Conservation (phyloP, 2,797 vertebrate species). For the Gymnothorax reevesii region DNA sequence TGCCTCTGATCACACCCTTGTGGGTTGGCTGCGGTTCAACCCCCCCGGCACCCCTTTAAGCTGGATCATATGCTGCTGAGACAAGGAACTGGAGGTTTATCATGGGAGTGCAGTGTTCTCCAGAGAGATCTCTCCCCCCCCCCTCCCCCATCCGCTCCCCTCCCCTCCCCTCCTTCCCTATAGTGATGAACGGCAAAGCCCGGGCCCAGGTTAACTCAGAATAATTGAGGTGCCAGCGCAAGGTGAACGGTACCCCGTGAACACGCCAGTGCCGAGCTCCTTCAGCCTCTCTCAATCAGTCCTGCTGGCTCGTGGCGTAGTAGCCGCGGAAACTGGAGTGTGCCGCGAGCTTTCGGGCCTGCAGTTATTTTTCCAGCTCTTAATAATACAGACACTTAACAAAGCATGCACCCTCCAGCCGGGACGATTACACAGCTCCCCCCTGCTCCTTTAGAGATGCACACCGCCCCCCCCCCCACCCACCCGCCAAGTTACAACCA, state of each 20-base stretch:
- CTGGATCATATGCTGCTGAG: constrained; percentile 69
- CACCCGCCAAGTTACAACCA: too few species aligned
- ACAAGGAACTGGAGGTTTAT: neutral
- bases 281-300: constrained; percentile 36
- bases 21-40: constrained; percentile 72
- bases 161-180: constrained; percentile 39
- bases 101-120: neutral
- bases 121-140: constrained; percentile 44
- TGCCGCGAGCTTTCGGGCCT: neutral
- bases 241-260: constrained; percentile 55
- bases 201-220: constrained; percentile 62
- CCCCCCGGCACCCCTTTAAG: constrained; percentile 70
- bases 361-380: neutral
- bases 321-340: neutral
- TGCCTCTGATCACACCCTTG: constrained; percentile 73
- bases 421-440: constrained; percentile 62
- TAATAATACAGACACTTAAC: constrained; percentile 65
- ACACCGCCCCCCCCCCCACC: too few species aligned
- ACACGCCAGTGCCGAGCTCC: constrained; percentile 50
- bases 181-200: constrained; percentile 63
- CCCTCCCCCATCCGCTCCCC: constrained; percentile 55
- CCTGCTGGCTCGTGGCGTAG: constrained; percentile 29
- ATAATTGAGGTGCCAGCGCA: constrained; percentile 58
- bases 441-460: constrained; percentile 15
- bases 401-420: constrained; percentile 68